These are phyloP conservation scores for Drosophila pseudoananassae DNA, from an alignment of 1,140 invertebrate species.

Conservation along the genomic window DNA sequence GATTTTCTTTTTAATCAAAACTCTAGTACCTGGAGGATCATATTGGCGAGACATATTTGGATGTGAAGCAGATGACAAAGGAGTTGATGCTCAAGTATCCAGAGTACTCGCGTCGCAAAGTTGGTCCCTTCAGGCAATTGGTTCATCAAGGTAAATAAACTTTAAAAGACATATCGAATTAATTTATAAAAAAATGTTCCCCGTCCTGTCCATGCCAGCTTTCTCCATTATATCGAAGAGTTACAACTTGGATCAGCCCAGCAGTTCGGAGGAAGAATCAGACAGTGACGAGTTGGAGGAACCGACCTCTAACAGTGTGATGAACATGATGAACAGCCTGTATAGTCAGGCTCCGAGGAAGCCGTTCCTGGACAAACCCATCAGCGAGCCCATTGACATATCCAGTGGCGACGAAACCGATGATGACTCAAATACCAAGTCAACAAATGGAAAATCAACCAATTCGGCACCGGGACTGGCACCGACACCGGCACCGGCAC, in stretches of 20 bases:
- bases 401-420: constrained; percentile 86
- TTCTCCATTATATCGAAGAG: constrained; percentile 86
- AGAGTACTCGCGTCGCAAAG: constrained; percentile 89
- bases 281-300: constrained; percentile 42
- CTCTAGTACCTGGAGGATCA: constrained; percentile 88
- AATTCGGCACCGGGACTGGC: background rate
- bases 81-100: constrained; percentile 88
- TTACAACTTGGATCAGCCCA: constrained; percentile 85
- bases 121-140: constrained; percentile 87
- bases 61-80: constrained; percentile 90
- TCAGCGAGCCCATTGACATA: constrained; percentile 85
- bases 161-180: constrained; percentile 2
- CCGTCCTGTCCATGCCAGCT: constrained; percentile 57
- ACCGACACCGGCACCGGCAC: background rate
- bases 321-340: constrained; percentile 85
- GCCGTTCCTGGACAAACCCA: constrained; percentile 39
- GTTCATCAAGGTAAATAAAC: constrained; percentile 86
- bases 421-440: constrained; percentile 61
- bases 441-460: constrained; percentile 30
- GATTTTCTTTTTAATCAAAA: constrained; percentile 10
- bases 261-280: constrained; percentile 53
- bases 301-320: constrained; percentile 84
- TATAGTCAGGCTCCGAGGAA: constrained; percentile 40
- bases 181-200: background rate
- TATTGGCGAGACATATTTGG: constrained; percentile 89